Evolutionary conservation across 2,888 invertebrate species (phyloP).

Genomic region (Archaeoteleia sp.): DNA sequence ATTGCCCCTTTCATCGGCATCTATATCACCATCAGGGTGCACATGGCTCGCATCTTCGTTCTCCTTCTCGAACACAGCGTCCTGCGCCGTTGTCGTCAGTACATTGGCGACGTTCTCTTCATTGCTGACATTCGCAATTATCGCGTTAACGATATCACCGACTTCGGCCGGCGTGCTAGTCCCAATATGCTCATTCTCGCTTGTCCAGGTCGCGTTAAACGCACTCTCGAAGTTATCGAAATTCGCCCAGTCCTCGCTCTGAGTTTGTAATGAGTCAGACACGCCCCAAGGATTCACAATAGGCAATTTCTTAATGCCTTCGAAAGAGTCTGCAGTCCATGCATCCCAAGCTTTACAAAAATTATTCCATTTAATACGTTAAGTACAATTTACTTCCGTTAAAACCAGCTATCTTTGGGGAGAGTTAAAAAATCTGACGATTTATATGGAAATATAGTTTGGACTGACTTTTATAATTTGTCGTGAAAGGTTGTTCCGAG

Average conservation of each 20-base stretch:
- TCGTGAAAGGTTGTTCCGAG: no score
- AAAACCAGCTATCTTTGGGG: no score
- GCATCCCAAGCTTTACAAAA: constrained; percentile 62
- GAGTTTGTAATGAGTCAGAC: constrained; percentile 57
- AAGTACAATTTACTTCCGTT: no score
- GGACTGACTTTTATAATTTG: no score
- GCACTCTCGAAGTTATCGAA: constrained; percentile 60
- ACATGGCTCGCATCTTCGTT: neutral
- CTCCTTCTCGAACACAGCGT: neutral
- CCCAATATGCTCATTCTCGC: no score
- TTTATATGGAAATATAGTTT: no score
- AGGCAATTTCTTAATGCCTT: constrained; percentile 53
- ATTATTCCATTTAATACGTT: constrained; percentile 12
- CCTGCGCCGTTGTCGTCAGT: constrained; percentile 5
- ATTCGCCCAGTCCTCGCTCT: constrained; percentile 70
- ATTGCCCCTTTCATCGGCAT: neutral
- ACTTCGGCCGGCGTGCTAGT: no score
- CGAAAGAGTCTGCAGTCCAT: constrained; percentile 51
- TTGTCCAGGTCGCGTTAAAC: no score
- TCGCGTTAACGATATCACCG: no score
- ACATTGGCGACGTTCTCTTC: no score
- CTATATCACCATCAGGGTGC: constrained; percentile 2
- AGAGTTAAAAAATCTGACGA: no score
- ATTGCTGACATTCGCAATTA: no score
- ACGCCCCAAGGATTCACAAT: constrained; percentile 68